Evolutionary conservation across 92 coral and sea anemone genomes (phyloP).

Genomic region (Galaxea fascicularis): DNA sequence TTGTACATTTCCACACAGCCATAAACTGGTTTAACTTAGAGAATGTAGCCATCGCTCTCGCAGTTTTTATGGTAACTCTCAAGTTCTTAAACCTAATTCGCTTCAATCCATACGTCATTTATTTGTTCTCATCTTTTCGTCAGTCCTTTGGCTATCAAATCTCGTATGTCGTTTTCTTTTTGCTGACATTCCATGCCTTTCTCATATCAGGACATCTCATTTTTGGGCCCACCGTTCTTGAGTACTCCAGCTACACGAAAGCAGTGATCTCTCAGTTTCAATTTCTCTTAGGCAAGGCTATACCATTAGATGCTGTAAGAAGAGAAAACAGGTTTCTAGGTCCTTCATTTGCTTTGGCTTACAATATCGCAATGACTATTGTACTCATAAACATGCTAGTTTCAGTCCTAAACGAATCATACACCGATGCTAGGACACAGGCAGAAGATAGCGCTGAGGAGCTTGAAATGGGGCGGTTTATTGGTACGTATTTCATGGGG

Average conservation of each 20-base stretch:
- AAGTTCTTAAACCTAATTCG: constrained; percentile 61
- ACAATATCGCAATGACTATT: constrained; percentile 49
- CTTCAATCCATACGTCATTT: constrained; percentile 55
- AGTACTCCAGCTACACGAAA: constrained; percentile 34
- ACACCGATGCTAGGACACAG: constrained; percentile 26
- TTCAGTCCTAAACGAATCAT: constrained; percentile 64
- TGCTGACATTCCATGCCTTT: constrained; percentile 36
- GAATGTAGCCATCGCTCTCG: constrained; percentile 41
- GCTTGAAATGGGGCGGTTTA: constrained; percentile 62
- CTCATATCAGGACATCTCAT: constrained; percentile 45
- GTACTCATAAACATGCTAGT: constrained; percentile 53
- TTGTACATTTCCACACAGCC: constrained; percentile 47
- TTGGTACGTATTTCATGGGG: constrained; percentile 15
- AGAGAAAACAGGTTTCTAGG: constrained; percentile 34
- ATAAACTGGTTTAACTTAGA: constrained; percentile 43
- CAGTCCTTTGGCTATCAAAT: constrained; percentile 47
- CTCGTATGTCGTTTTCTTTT: constrained; percentile 12
- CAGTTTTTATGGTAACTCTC: constrained; percentile 46
- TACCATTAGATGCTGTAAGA: constrained; percentile 52
- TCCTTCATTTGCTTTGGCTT: constrained; percentile 31
- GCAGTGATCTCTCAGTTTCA: constrained; percentile 53
- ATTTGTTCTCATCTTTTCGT: constrained; percentile 41
- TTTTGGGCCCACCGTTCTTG: constrained; percentile 35
- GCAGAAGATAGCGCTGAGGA: constrained; percentile 48
- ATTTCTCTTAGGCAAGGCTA: constrained; percentile 63